Evolutionary conservation across 2,797 vertebrate species (phyloP), one percentile per base, ranked within the genome.

Genomic region (Buphagus erythrorhynchus): DNA sequence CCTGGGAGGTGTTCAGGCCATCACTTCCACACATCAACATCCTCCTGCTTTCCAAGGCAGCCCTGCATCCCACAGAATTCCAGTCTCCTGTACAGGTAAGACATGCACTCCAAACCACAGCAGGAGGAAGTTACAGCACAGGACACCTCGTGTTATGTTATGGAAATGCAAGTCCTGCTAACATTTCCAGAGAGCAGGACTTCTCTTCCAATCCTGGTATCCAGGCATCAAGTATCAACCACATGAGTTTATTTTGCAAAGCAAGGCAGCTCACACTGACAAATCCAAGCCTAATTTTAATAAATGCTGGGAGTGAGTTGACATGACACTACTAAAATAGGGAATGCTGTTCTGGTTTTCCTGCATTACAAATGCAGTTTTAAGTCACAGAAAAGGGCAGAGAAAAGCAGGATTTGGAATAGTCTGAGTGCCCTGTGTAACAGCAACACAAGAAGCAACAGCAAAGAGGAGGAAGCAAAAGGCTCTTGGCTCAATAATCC

Each of bases 1-100:
- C 48, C 77, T 62, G n/a, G 22, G 75, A 66, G 36, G 19, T 29
- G 7, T 6, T 54, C 38, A 15, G 22, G 21, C 29, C 55, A 68
- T 1, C 14, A 16, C 36, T 24, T 17, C 14, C 54, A 78, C 2
- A 2, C 13, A 81, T 15, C 16, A 25, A 16, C 0, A 0, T 13
- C 19, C 4, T 5, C 11, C 63, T 63, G 48, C 51, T 49, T 40
- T 5, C 45, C 42, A 33, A 61, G 45, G 51, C 42, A 76, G 17
- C n/a, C 36, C 13, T 1, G 17, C n/a, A 26, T 15, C 62, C 42
- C 25, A 12, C 7, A 36, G 33, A 63, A 86, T 7, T 15, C 40
- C 62, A 24, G 9, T 3, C 45, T 62, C 20, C 62, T 3, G 1
- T 2, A n/a, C 8, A 18, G 4, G 51, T 13, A 24, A 78, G 11